Evolutionary conservation across 2,113 vertebrate genomes (phyloP).

Genomic region (Poeciliopsis occidentalis): DNA sequence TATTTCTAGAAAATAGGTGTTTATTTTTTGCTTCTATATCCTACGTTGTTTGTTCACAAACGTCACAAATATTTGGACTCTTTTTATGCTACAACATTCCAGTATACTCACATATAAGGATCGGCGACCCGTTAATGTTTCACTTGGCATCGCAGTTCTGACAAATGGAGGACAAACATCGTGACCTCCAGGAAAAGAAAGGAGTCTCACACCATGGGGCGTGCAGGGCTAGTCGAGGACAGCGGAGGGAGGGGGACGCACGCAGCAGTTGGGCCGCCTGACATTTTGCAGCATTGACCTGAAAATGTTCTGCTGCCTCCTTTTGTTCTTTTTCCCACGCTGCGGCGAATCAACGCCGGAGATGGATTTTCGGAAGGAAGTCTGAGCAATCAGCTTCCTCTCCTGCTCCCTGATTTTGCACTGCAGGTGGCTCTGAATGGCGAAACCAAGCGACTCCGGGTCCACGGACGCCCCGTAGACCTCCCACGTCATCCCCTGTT

Average conservation of each 20-base stretch:
- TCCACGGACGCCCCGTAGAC: constrained; percentile 96
- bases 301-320: constrained; percentile 89
- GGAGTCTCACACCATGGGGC: constrained; percentile 36
- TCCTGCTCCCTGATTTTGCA: constrained; percentile 96
- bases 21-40: constrained; percentile 54
- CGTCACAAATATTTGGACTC: constrained; percentile 62
- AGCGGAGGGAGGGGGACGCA: constrained; percentile 87
- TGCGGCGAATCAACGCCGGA: constrained; percentile 83
- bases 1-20: constrained; percentile 74
- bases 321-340: constrained; percentile 84
- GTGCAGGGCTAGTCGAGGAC: constrained; percentile 86
- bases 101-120: constrained; percentile 59
- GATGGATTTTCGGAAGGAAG: constrained; percentile 87
- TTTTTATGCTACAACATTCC: constrained; percentile 71
- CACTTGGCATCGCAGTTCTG: constrained; percentile 53
- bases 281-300: constrained; percentile 94
- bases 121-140: constrained; percentile 39
- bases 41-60: constrained; percentile 63
- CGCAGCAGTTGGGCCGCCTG: constrained; percentile 91
- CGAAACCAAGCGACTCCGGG: constrained; percentile 92
- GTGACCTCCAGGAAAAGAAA: constrained; percentile 53
- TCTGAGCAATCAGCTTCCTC: constrained; percentile 84
- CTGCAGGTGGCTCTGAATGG: constrained; percentile 97
- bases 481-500: constrained; percentile 99
- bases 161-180: constrained; percentile 50